These are phyloP conservation scores for Euproctis similis DNA, from an alignment of 2,888 invertebrate genomes.

Conservation along the genomic window DNA sequence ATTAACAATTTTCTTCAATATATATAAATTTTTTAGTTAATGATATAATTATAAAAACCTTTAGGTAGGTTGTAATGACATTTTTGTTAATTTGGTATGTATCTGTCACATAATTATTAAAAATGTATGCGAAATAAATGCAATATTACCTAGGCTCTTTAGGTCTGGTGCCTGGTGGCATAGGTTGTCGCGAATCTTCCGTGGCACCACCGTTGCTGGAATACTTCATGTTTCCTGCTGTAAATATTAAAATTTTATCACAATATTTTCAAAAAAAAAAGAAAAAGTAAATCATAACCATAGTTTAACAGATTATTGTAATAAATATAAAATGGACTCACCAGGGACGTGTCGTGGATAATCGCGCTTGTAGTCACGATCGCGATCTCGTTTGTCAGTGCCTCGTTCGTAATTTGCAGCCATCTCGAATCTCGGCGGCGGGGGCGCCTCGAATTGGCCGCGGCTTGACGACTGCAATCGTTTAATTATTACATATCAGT, in stretches of 20 bases:
- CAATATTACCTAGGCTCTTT: conserved; percentile 56
- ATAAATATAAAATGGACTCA: conserved; percentile 31
- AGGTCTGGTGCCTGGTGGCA: conserved; percentile 63
- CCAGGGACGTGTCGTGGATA: conserved; percentile 63
- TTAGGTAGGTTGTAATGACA: no score
- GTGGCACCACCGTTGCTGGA: conserved; percentile 55
- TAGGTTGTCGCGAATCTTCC: conserved; percentile 61
- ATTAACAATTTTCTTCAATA: no score
- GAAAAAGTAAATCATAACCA: no score
- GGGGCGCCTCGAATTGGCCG: conserved; percentile 73
- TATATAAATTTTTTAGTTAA: no score
- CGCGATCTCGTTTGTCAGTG: conserved; percentile 58
- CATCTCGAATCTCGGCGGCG: conserved; percentile 75
- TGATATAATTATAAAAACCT: no score
- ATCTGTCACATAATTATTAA: not conserved
- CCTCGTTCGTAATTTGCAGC: conserved; percentile 56
- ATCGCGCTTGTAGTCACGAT: conserved; percentile 67
- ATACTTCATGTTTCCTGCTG: conserved; percentile 62
- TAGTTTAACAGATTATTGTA: no score
- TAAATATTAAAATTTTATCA: conserved; percentile 8
- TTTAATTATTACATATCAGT: no score
- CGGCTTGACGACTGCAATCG: conserved; percentile 44
- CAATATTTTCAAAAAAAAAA: no score
- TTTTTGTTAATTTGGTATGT: not conserved
- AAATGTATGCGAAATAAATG: not conserved